Percentiles rank a stretch among this genome's conserved stretches.
Conservation (phyloP, 2,797 vertebrate genomes). For the Trichosurus vulpecula region DNA sequence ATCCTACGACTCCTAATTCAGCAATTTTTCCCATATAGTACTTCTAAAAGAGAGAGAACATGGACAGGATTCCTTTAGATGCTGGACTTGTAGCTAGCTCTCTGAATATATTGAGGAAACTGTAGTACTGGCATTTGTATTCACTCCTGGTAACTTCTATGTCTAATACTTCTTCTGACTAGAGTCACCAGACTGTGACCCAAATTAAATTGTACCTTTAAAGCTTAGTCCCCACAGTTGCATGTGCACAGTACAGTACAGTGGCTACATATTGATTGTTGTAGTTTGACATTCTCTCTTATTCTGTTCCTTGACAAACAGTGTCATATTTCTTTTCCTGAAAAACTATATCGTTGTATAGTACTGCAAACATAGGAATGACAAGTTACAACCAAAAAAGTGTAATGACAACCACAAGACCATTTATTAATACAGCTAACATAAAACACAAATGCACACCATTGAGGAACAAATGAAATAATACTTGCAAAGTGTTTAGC, state of each 20-base stretch:
- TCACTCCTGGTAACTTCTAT: conserved; percentile 47
- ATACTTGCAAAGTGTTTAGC: neutral
- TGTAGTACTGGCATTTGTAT: conserved; percentile 55
- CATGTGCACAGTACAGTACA: conserved; percentile 35
- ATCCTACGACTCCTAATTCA: neutral
- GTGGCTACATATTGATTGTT: neutral
- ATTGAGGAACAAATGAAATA: neutral
- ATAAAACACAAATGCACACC: conserved; percentile 52
- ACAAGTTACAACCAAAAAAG: conserved; percentile 61
- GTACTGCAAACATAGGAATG: conserved; percentile 43
- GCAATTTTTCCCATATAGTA: neutral
- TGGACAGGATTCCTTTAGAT: conserved; percentile 20
- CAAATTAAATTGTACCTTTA: conserved; percentile 73
- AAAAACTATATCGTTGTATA: neutral
- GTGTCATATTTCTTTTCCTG: neutral
- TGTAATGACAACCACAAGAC: conserved; percentile 37
- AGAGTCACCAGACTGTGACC: conserved; percentile 69
- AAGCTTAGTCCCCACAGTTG: conserved; percentile 65
- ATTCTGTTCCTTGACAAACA: conserved; percentile 52
- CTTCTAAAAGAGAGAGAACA: neutral
- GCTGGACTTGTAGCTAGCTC: conserved; percentile 39
- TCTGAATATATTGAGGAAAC: conserved; percentile 57
- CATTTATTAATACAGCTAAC: conserved; percentile 54
- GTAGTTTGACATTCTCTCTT: conserved; percentile 60
- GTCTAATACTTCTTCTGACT: conserved; percentile 65